Conservation (phyloP, 2,797 vertebrate species). For the Anguilla marmorata region DNA sequence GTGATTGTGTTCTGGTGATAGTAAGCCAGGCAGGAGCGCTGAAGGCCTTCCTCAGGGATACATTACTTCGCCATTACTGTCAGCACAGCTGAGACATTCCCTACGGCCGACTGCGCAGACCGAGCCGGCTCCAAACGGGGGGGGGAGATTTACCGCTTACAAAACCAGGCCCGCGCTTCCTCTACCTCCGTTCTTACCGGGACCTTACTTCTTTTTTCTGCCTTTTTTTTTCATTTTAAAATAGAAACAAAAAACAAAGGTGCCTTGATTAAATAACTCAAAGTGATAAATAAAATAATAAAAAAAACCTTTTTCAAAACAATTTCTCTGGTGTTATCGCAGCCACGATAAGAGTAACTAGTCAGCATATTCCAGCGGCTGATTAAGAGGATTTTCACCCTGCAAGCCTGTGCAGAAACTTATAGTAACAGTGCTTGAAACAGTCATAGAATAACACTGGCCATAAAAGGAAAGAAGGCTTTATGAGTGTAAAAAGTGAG, state of each 20-base stretch:
- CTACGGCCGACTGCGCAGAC: background rate
- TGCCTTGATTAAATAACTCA: background rate
- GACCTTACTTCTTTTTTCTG: background rate
- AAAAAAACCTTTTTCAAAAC: background rate
- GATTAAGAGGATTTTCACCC: background rate
- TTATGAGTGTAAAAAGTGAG: background rate
- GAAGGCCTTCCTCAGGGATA: constrained; percentile 1
- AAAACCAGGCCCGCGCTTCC: background rate
- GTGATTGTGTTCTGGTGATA: constrained; percentile 6
- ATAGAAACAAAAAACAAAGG: background rate
- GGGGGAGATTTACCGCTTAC: background rate
- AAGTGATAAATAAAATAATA: background rate
- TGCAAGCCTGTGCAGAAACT: background rate
- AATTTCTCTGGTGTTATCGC: background rate
- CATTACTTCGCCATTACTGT: constrained; percentile 18
- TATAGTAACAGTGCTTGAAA: background rate
- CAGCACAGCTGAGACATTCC: background rate
- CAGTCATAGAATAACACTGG: background rate
- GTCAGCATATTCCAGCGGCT: background rate
- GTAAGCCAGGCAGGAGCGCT: background rate
- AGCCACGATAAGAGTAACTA: background rate
- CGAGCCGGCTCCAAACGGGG: background rate
- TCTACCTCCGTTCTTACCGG: background rate
- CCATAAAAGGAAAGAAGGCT: background rate
- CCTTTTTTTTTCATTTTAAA: background rate